These are phyloP conservation scores for Trichonephila clavipes DNA, from an alignment of 1,140 invertebrate species.

Conservation along the genomic window DNA sequence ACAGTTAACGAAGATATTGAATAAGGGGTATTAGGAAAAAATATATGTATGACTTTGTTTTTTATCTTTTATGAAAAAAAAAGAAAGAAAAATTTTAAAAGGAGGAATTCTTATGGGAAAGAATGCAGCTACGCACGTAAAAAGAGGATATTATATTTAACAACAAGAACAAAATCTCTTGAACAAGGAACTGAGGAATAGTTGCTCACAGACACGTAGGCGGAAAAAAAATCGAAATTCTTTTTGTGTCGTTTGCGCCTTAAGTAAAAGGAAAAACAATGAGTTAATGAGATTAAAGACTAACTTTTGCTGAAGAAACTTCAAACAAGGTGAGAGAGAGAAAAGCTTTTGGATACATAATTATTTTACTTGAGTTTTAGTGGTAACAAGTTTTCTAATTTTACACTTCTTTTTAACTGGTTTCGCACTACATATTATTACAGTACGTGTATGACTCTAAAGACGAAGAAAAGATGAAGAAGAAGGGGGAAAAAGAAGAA, in stretches of 20 bases:
- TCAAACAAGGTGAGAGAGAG: neutral
- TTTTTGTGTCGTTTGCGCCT: neutral
- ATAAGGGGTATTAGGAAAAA: neutral
- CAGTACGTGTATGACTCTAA: neutral
- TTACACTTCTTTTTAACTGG: neutral
- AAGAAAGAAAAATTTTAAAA: neutral
- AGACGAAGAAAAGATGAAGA: too few species aligned
- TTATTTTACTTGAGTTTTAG: neutral
- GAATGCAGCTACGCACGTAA: neutral
- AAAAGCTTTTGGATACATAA: neutral
- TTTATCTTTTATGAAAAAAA: too few species aligned
- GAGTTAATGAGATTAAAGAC: conserved; percentile 51
- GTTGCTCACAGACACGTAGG: neutral
- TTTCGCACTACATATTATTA: neutral
- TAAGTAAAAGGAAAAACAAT: conserved; percentile 32
- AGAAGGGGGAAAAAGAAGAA: too few species aligned
- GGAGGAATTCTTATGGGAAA: neutral
- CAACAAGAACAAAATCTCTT: neutral
- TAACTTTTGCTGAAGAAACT: conserved; percentile 11
- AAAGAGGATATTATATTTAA: neutral
- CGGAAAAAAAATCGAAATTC: neutral
- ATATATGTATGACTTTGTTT: too few species aligned
- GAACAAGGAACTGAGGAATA: neutral
- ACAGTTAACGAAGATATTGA: conserved; percentile 17
- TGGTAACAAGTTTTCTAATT: conserved; percentile 30